Percentiles rank a stretch among this genome's conserved stretches.
phyloP scores from a whole-genome alignment of 2,797 vertebrate species.

The Monodelphis domestica region DNA sequence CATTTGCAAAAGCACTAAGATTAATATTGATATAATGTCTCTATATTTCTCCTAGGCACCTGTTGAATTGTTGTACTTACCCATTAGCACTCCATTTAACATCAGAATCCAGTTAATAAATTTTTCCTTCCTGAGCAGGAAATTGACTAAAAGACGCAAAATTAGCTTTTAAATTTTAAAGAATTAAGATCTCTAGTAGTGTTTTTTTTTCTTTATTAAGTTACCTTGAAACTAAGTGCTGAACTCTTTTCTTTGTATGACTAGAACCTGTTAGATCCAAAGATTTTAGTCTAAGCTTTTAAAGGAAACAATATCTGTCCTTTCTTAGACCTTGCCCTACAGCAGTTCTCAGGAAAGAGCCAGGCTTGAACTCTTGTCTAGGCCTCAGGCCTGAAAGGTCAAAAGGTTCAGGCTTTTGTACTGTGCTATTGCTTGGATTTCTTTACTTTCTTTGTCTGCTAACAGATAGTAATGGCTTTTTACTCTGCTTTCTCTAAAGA shows the following conservation, averaged over 20 bases:
- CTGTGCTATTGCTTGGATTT: slow-evolving; percentile 86
- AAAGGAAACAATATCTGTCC: slow-evolving; percentile 72
- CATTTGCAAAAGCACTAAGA: slow-evolving; percentile 76
- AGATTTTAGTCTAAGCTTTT: slow-evolving; percentile 66
- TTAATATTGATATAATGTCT: slow-evolving; percentile 89
- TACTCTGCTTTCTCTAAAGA: slow-evolving; percentile 36
- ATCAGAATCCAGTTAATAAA: slow-evolving; percentile 88
- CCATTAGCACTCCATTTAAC: slow-evolving; percentile 90
- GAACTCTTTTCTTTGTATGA: slow-evolving; percentile 64
- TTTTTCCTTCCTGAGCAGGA: slow-evolving; percentile 88
- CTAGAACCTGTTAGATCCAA: slow-evolving; percentile 69
- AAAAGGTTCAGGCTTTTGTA: slow-evolving; percentile 88
- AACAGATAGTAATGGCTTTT: slow-evolving; percentile 88
- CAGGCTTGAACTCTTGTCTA: slow-evolving; percentile 79
- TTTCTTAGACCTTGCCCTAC: slow-evolving; percentile 76
- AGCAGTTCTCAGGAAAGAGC: slow-evolving; percentile 81
- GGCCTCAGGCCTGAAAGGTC: slow-evolving; percentile 85
- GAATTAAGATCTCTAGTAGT: slow-evolving; percentile 86
- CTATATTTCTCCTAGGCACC: slow-evolving; percentile 86
- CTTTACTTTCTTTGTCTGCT: slow-evolving; percentile 90
- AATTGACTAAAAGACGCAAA: slow-evolving; percentile 91
- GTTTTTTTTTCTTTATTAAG: slow-evolving; percentile 80
- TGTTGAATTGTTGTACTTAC: slow-evolving; percentile 88
- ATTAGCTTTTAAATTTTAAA: slow-evolving; percentile 92
- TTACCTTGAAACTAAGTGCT: slow-evolving; percentile 81